A percentile compares a stretch with the other conserved stretches of the same genome.
phyloP scores from a whole-genome alignment of 1,140 invertebrate species.

The Augochlora pura region DNA sequence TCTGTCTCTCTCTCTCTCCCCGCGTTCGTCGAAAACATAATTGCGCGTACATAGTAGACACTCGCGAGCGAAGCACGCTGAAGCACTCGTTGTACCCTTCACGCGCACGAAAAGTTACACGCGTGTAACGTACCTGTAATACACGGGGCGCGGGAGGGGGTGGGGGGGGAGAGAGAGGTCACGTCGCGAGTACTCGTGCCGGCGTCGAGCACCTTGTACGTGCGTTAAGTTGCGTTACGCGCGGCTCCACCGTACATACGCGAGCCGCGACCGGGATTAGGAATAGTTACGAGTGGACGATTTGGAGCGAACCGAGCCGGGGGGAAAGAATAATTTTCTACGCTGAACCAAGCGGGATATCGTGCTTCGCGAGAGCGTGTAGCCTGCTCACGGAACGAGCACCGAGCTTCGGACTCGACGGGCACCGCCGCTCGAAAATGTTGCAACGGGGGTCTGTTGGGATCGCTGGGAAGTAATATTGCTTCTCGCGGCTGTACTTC shows the following conservation, averaged over 20 bases:
- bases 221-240: constrained; percentile 19
- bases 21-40: constrained; percentile 56
- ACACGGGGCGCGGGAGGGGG: constrained; percentile 44
- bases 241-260: neutral
- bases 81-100: constrained; percentile 56
- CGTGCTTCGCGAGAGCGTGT: neutral
- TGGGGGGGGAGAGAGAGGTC: too few relatives aligned
- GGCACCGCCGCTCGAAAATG: neutral
- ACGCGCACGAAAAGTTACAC: constrained; percentile 64
- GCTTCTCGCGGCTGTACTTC: too few relatives aligned
- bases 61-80: constrained; percentile 52
- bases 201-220: constrained; percentile 54
- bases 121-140: constrained; percentile 62
- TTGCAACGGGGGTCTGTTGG: neutral
- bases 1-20: neutral
- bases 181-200: constrained; percentile 58
- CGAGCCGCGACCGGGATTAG: constrained; percentile 13
- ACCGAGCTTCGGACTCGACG: neutral
- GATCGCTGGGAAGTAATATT: too few relatives aligned
- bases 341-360: neutral
- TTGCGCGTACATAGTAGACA: constrained; percentile 50
- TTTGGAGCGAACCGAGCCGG: neutral
- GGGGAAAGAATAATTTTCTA: neutral
- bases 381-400: neutral
- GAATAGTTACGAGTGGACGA: constrained; percentile 2